Evolutionary conservation across 2,888 invertebrate genomes (phyloP), one percentile per base, ranked within the genome.

Genomic region (Parapristionchus giblindavisi): DNA sequence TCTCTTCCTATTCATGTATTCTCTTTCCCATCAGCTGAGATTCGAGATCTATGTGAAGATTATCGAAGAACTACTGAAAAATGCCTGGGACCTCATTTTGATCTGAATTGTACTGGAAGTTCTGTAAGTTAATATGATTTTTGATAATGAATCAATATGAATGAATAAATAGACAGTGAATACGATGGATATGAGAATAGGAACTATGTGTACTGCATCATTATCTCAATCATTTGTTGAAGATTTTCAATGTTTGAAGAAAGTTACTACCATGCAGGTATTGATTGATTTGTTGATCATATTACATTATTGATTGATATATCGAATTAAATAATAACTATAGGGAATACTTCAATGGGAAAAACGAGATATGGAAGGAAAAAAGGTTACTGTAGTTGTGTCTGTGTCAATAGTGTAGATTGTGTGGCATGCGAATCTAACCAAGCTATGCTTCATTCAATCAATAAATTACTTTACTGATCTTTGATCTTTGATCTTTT

Each of bases 1-100:
- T 54, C 70, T 27, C 70, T 70, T 34, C 70, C 70, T 24, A 38
- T 70, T 27, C 70, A 70, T 54, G 54, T 70, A 6, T 70, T 70
- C 70, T 52, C 70, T 0, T 38, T 70, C 11, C 54, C 70, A 1
- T 38, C 43, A 29, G 36, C 52, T 2, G 70, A 70, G 54, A 54
- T 70, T 1, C n/a, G 54, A 34, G 70, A 70, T 54, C 54, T 70
- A 6, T 70, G 70, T 34, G 70, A 54, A 54, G 54, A 70, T 21
- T 70, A 70, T 29, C 52, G 70, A 17, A 54, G 70, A 21, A 70
- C 54, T 11, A 52, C 70, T 3, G 54, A 51, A n/a, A 51, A 66
- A n/a, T 70, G 70, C 38, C 54, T 70, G n/a, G 70, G 70, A 6
- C 52, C 52, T 4, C 52, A 70, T n/a, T 70, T 70, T 27, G 70